phyloP scores from a whole-genome alignment of 2,113 vertebrate genomes.

The Lophura nycthemera region DNA sequence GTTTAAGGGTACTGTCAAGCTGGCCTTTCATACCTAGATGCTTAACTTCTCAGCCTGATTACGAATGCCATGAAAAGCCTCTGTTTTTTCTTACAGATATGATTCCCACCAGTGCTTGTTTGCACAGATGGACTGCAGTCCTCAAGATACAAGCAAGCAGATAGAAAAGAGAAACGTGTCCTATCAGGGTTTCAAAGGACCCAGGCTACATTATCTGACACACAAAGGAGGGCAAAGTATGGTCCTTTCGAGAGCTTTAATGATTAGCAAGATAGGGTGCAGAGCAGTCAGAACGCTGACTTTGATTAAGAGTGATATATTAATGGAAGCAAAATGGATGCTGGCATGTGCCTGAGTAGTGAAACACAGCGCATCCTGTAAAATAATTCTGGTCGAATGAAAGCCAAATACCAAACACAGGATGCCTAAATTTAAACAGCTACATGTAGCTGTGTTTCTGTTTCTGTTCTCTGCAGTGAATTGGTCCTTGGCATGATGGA shows the following conservation, averaged over 20 bases:
- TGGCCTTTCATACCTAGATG: neutral
- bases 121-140: neutral
- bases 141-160: neutral
- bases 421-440: neutral
- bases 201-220: neutral
- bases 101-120: fast-evolving
- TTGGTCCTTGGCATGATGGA: neutral
- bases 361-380: neutral
- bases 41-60: neutral
- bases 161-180: neutral
- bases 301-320: neutral
- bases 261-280: neutral
- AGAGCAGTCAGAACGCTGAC: neutral
- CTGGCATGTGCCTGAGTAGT: neutral
- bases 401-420: neutral
- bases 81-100: neutral
- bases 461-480: neutral
- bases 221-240: neutral
- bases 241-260: neutral
- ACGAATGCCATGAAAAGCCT: neutral
- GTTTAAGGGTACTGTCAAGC: neutral
- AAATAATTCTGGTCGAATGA: neutral
- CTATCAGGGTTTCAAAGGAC: neutral
- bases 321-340: neutral
- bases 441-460: neutral